phyloP scores from a whole-genome alignment of 2,888 invertebrate genomes.

The Oxystoma pomonae region DNA sequence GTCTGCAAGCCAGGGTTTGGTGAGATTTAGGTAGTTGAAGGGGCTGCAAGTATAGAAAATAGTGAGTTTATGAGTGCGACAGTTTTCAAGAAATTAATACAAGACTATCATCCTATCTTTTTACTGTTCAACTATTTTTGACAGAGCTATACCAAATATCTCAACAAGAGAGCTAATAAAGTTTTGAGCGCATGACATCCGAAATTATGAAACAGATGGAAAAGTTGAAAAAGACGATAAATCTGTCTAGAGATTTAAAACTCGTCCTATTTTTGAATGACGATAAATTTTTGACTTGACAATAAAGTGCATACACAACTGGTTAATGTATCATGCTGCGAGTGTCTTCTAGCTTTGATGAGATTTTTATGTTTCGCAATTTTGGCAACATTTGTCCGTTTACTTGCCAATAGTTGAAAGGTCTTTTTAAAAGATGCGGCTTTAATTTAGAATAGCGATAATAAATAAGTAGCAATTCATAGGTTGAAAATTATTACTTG shows the following conservation, averaged over 20 bases:
- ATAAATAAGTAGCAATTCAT: too few relatives aligned
- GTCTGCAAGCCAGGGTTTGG: too few relatives aligned
- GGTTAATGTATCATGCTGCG: neutral
- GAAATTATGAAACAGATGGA: conserved; percentile 6
- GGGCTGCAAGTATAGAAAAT: too few relatives aligned
- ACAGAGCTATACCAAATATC: too few relatives aligned
- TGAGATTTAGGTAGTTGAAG: too few relatives aligned
- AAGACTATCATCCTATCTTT: too few relatives aligned
- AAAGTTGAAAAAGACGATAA: conserved; percentile 14
- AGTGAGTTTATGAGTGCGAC: too few relatives aligned
- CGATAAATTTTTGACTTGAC: neutral
- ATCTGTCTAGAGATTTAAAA: conserved; percentile 9
- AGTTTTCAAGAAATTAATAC: too few relatives aligned
- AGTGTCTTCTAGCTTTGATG: neutral
- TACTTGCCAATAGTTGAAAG: neutral
- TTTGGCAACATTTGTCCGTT: neutral
- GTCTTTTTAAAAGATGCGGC: neutral
- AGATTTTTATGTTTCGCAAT: neutral
- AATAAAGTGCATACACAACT: neutral
- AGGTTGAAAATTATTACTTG: too few relatives aligned
- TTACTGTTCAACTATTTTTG: too few relatives aligned
- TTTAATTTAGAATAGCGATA: too few relatives aligned
- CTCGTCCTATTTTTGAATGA: neutral
- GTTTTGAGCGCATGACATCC: neutral
- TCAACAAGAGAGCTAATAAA: neutral